phyloP scores from a whole-genome alignment of 2,888 invertebrate species.

The Caenorhabditis sp. region DNA sequence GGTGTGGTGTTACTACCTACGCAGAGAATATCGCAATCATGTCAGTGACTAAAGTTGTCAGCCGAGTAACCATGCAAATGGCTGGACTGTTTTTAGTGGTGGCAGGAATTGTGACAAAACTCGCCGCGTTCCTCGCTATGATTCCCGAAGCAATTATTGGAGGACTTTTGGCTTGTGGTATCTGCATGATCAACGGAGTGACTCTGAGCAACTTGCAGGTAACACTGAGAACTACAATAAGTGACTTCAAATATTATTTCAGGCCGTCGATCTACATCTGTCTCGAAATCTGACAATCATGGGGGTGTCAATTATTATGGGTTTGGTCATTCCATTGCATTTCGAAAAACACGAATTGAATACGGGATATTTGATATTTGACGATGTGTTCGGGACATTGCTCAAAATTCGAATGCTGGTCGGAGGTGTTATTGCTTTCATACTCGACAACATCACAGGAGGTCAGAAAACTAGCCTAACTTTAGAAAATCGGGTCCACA shows the following conservation, averaged over 20 bases:
- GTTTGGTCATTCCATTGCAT: constrained; percentile 54
- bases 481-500: neutral
- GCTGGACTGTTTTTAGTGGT: constrained; percentile 55
- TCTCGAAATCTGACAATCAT: constrained; percentile 61
- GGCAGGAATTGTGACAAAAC: constrained; percentile 48
- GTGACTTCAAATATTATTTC: constrained; percentile 9
- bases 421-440: constrained; percentile 72
- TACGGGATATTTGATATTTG: constrained; percentile 22
- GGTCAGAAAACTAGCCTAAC: neutral
- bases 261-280: constrained; percentile 45
- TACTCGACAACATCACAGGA: constrained; percentile 70
- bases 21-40: constrained; percentile 64
- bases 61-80: constrained; percentile 61
- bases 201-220: constrained; percentile 56
- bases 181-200: constrained; percentile 63
- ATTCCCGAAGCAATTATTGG: constrained; percentile 66
- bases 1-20: constrained; percentile 65
- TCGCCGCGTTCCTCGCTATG: constrained; percentile 63
- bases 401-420: constrained; percentile 64
- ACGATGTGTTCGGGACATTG: constrained; percentile 4
- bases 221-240: neutral
- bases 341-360: constrained; percentile 45
- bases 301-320: constrained; percentile 58
- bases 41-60: constrained; percentile 56
- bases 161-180: constrained; percentile 61